Conservation (phyloP, 2,113 vertebrate genomes). For the Tragulus kanchil region DNA sequence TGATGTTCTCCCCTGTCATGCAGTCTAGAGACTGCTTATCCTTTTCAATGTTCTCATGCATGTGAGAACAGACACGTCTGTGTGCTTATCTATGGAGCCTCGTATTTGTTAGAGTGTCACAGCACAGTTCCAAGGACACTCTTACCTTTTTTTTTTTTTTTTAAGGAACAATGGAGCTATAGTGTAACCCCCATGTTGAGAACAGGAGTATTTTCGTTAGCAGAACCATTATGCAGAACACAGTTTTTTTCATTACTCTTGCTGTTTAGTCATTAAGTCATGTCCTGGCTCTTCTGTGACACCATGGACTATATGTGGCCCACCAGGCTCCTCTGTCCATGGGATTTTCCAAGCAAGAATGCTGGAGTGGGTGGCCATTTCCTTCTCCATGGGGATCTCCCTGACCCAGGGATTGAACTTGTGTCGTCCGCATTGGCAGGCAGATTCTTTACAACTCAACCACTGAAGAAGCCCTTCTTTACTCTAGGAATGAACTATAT, state of each 20-base stretch:
- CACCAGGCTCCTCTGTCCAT: background rate
- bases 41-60: background rate
- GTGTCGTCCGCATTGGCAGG: background rate
- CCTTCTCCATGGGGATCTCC: background rate
- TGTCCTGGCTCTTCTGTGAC: background rate
- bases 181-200: background rate
- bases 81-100: background rate
- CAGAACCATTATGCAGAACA: background rate
- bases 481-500: background rate
- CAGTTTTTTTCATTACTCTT: background rate
- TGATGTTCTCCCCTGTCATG: background rate
- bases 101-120: background rate
- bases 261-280: background rate
- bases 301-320: background rate
- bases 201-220: background rate
- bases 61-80: background rate
- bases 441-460: background rate
- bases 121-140: background rate
- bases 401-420: background rate
- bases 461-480: background rate
- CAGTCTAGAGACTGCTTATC: background rate
- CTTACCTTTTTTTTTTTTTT: background rate
- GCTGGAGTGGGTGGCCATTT: background rate
- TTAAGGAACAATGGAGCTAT: background rate
- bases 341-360: background rate